These are phyloP conservation scores for Drosophila atripex DNA, from an alignment of 2,888 invertebrate genomes.

Conservation along the genomic window DNA sequence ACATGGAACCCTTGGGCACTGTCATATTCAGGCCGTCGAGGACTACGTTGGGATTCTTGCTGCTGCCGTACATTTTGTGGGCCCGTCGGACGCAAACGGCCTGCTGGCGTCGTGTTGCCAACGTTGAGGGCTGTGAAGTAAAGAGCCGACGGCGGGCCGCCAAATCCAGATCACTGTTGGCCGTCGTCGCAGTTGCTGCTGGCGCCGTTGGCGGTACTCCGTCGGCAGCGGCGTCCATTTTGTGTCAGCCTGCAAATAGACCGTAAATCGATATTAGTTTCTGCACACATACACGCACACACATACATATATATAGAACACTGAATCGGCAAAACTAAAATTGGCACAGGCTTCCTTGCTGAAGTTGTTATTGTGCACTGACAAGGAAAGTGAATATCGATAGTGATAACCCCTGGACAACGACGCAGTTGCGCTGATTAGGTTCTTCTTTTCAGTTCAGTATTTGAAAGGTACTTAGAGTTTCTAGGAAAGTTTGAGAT, in stretches of 20 bases:
- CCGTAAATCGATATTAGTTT: conserved; percentile 39
- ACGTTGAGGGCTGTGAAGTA: conserved; percentile 88
- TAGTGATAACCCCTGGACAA: conserved; percentile 36
- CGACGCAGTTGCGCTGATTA: conserved; percentile 26
- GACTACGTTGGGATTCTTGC: conserved; percentile 91
- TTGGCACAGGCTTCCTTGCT: conserved; percentile 55
- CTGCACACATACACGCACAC: neutral
- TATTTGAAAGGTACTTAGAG: neutral
- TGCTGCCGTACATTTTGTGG: conserved; percentile 92
- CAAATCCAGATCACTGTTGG: conserved; percentile 84
- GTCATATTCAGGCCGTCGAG: conserved; percentile 96
- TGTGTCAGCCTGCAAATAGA: conserved; percentile 37
- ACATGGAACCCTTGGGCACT: conserved; percentile 95
- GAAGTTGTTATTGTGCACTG: conserved; percentile 52
- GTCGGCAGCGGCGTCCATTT: conserved; percentile 83
- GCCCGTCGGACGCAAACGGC: conserved; percentile 94
- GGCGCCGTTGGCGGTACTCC: conserved; percentile 82
- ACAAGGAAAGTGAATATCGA: conserved; percentile 70
- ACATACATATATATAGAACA: neutral
- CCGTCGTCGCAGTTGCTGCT: conserved; percentile 60
- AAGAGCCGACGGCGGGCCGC: conserved; percentile 85
- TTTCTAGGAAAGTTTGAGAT: neutral
- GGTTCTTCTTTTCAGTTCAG: neutral
- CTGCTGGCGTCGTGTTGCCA: conserved; percentile 89
- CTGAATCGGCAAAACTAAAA: conserved; percentile 53